These are phyloP conservation scores for Syngnathus rostellatus DNA, from an alignment of 2,797 vertebrate species.

Conservation along the genomic window DNA sequence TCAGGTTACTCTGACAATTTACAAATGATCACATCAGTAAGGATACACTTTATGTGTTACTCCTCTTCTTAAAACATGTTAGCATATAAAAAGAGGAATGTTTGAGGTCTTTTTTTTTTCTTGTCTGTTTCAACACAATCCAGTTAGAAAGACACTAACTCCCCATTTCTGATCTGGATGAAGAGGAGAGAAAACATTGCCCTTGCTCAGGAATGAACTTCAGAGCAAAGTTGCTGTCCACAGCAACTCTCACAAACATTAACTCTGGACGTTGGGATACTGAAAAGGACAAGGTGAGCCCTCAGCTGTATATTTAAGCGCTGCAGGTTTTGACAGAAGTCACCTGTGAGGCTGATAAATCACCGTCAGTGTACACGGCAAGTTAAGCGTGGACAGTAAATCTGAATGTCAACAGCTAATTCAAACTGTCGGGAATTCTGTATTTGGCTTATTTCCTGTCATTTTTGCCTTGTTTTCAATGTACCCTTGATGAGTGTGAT, in stretches of 20 bases:
- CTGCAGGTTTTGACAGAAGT: constrained; percentile 59
- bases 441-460: constrained; percentile 54
- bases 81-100: constrained; percentile 26
- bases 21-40: constrained; percentile 30
- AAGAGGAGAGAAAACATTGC: constrained; percentile 26
- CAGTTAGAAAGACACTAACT: constrained; percentile 26
- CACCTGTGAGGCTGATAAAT: constrained; percentile 63
- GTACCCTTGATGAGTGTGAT: constrained; percentile 44
- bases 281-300: constrained; percentile 44
- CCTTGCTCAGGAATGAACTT: constrained; percentile 19
- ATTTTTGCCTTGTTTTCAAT: constrained; percentile 54
- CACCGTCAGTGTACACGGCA: constrained; percentile 48
- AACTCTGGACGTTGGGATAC: constrained; percentile 34
- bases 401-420: constrained; percentile 70
- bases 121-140: constrained; percentile 18
- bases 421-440: constrained; percentile 55
- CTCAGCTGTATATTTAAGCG: constrained; percentile 43
- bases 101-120: constrained; percentile 16
- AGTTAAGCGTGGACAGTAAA: constrained; percentile 62
- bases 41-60: constrained; percentile 24
- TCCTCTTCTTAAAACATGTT: constrained; percentile 19
- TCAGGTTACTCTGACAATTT: constrained; percentile 44
- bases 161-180: constrained; percentile 18
- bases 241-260: constrained; percentile 28
- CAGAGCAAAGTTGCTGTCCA: constrained; percentile 21